phyloP scores from a whole-genome alignment of 2,888 invertebrate species.

The Nemoura dubitans region DNA sequence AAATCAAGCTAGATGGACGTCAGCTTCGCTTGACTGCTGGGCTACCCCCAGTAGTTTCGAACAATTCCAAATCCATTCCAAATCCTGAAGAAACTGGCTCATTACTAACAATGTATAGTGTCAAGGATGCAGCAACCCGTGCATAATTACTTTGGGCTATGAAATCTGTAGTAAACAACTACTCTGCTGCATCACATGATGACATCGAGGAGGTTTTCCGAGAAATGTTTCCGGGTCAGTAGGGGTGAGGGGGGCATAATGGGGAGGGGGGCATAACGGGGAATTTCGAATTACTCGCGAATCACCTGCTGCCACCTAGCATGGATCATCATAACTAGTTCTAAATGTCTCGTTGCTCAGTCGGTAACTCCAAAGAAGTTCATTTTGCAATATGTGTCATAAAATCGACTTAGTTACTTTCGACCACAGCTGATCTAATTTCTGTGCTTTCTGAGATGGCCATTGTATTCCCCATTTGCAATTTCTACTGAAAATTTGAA shows the following conservation, averaged over 20 bases:
- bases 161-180: too few relatives aligned
- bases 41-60: too few relatives aligned
- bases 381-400: not conserved
- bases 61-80: too few relatives aligned
- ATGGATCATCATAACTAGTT: constrained; percentile 8
- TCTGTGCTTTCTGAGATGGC: constrained; percentile 1
- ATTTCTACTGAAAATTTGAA: constrained; percentile 8
- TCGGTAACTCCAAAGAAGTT: not conserved
- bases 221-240: not conserved
- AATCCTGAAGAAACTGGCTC: too few relatives aligned
- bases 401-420: constrained; percentile 7
- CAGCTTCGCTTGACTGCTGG: too few relatives aligned
- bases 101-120: too few relatives aligned
- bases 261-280: constrained; percentile 23
- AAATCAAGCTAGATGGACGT: too few relatives aligned
- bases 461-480: not conserved
- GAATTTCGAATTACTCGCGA: not conserved
- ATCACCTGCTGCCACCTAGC: not conserved
- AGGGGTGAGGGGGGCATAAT: constrained; percentile 5
- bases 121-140: too few relatives aligned
- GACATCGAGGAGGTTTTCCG: too few relatives aligned
- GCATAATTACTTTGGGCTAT: too few relatives aligned
- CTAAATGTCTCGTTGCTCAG: not conserved
- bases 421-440: constrained; percentile 15
- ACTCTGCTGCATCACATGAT: too few relatives aligned